Evolutionary conservation across 2,797 vertebrate genomes (phyloP).

Genomic region (Chromis chromis): DNA sequence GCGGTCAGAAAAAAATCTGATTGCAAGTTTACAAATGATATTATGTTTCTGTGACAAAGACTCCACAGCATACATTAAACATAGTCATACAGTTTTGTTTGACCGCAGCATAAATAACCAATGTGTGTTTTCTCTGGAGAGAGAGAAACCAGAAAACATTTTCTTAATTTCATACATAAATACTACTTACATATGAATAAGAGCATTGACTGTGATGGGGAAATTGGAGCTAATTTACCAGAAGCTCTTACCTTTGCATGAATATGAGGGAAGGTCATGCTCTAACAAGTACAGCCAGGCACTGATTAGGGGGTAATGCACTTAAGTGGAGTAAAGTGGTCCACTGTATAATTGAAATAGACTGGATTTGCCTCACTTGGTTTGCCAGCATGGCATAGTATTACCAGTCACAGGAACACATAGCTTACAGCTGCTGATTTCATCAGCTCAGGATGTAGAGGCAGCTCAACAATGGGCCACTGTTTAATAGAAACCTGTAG

Average conservation of each 20-base stretch:
- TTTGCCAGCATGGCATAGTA: conserved; percentile 66
- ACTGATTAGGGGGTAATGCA: conserved; percentile 82
- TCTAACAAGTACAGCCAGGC: conserved; percentile 73
- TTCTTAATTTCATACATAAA: conserved; percentile 8
- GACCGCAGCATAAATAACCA: neutral
- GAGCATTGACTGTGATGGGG: conserved; percentile 26
- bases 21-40: no score
- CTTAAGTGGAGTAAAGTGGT: conserved; percentile 79
- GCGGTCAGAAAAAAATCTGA: no score
- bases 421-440: conserved; percentile 71
- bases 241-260: conserved; percentile 58
- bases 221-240: conserved; percentile 57
- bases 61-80: neutral
- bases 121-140: neutral
- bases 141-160: conserved; percentile 2
- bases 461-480: conserved; percentile 54
- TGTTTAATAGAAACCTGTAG: conserved; percentile 39
- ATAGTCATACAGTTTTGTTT: neutral
- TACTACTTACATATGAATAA: conserved; percentile 30
- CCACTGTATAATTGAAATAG: conserved; percentile 75
- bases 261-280: conserved; percentile 61
- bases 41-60: neutral
- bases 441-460: conserved; percentile 57
- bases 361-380: conserved; percentile 71
- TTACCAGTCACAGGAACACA: conserved; percentile 58